Conservation (phyloP, 1,140 invertebrate genomes). For the Scaptodrosophila lebanonensis region DNA sequence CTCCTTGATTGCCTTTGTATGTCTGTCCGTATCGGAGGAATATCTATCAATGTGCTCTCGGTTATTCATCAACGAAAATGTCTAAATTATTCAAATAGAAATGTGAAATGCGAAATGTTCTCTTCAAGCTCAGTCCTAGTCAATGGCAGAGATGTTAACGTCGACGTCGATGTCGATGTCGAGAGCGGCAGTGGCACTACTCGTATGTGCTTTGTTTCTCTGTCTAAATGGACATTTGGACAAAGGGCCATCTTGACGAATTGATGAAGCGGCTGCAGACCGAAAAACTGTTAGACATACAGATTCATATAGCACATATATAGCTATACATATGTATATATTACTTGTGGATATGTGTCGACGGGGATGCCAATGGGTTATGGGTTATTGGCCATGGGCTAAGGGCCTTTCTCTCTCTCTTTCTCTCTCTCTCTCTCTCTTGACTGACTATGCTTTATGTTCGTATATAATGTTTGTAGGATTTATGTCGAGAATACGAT, state of each 20-base stretch:
- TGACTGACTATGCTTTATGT: conserved; percentile 12
- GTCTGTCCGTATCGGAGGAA: conserved; percentile 21
- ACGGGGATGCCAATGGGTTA: background rate
- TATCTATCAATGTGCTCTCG: conserved; percentile 72
- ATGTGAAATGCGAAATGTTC: conserved; percentile 67
- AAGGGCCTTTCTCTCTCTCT: conserved; percentile 18
- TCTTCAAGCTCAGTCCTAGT: background rate
- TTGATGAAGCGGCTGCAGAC: conserved; percentile 66
- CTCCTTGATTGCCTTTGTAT: conserved; percentile 12
- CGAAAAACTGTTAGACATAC: conserved; percentile 59
- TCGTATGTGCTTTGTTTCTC: conserved; percentile 37
- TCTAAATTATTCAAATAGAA: conserved; percentile 75
- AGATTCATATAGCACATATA: no score
- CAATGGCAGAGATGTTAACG: background rate
- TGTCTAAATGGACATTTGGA: conserved; percentile 44
- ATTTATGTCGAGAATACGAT: conserved; percentile 63
- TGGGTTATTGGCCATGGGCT: conserved; percentile 35
- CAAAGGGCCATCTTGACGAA: conserved; percentile 46
- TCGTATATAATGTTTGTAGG: conserved; percentile 52
- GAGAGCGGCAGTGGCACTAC: no score
- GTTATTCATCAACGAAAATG: conserved; percentile 74
- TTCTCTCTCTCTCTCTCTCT: no score
- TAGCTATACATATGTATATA: no score
- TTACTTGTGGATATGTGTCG: no score
- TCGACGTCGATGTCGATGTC: conserved; percentile 14